These are phyloP conservation scores for Drosophila merina DNA, from an alignment of 2,888 invertebrate species.

Conservation along the genomic window DNA sequence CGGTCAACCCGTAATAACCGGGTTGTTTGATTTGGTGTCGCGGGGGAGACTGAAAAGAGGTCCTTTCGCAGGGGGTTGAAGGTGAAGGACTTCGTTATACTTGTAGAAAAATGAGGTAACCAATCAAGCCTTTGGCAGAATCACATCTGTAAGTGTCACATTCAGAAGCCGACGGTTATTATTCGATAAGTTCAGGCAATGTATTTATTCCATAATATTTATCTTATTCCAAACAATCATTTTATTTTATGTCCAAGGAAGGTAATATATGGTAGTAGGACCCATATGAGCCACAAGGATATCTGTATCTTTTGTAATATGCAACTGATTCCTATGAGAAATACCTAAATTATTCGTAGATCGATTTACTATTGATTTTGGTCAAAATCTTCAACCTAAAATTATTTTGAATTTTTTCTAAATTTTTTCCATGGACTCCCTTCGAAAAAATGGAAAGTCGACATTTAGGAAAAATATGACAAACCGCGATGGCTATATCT, in stretches of 20 bases:
- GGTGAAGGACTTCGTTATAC: slow-evolving; percentile 44
- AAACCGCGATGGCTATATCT: too few relatives aligned
- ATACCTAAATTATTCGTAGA: too few relatives aligned
- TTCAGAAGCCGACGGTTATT: not conserved
- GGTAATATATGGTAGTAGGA: too few relatives aligned
- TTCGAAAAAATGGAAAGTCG: too few relatives aligned
- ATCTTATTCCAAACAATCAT: not conserved
- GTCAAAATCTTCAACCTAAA: too few relatives aligned
- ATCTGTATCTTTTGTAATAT: too few relatives aligned
- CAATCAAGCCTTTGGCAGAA: slow-evolving; percentile 29
- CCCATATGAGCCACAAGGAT: too few relatives aligned
- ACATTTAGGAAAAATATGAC: too few relatives aligned
- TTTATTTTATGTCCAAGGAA: not conserved
- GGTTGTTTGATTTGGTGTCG: slow-evolving; percentile 33
- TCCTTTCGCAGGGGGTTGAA: slow-evolving; percentile 32
- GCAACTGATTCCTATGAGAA: too few relatives aligned
- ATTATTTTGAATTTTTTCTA: too few relatives aligned
- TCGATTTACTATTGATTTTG: too few relatives aligned
- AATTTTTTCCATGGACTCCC: too few relatives aligned
- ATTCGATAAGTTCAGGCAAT: slow-evolving; percentile 3
- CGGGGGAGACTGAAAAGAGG: slow-evolving; percentile 10
- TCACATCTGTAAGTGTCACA: slow-evolving; percentile 39
- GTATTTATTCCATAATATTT: not conserved
- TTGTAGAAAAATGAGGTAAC: slow-evolving; percentile 27
- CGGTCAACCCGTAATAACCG: slow-evolving; percentile 46